phyloP scores from a whole-genome alignment of 2,113 vertebrate genomes.

The Chaetops frenatus region DNA sequence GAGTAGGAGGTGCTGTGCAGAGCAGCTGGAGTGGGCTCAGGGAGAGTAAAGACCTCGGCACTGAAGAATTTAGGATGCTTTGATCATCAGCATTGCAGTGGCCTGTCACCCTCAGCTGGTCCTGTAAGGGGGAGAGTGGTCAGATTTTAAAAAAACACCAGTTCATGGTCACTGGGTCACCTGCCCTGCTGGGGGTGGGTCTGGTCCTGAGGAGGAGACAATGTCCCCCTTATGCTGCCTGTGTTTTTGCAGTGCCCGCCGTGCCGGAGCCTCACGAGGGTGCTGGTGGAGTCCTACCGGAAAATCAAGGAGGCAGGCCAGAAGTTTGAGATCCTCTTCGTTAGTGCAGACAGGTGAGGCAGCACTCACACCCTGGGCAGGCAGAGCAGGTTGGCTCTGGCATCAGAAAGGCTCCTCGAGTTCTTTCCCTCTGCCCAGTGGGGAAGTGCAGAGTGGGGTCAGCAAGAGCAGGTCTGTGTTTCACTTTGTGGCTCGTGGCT shows the following conservation, averaged over 20 bases:
- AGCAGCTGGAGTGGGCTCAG: not conserved
- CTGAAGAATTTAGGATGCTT: not conserved
- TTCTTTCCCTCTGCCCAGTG: not conserved
- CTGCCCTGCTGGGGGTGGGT: not conserved
- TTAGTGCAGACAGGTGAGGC: conserved; percentile 93
- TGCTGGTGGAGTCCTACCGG: conserved; percentile 91
- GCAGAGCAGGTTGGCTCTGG: not conserved
- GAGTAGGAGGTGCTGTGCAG: conserved; percentile 58
- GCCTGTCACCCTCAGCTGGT: not conserved
- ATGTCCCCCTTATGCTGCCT: not conserved
- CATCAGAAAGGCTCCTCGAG: not conserved
- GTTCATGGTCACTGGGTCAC: not conserved
- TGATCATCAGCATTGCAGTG: not conserved
- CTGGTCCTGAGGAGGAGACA: not conserved
- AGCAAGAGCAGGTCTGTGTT: not conserved
- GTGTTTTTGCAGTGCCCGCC: conserved; percentile 85
- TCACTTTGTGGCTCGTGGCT: not conserved
- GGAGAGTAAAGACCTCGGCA: not conserved
- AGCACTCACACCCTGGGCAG: not conserved
- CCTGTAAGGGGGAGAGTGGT: not conserved
- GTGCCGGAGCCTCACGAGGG: conserved; percentile 90
- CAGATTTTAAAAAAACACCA: not conserved
- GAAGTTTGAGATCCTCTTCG: conserved; percentile 96
- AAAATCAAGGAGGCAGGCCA: conserved; percentile 91
- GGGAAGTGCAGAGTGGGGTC: not conserved